These are phyloP conservation scores for Pseudomyrmex concolor DNA, from an alignment of 1,140 invertebrate genomes.

Conservation along the genomic window DNA sequence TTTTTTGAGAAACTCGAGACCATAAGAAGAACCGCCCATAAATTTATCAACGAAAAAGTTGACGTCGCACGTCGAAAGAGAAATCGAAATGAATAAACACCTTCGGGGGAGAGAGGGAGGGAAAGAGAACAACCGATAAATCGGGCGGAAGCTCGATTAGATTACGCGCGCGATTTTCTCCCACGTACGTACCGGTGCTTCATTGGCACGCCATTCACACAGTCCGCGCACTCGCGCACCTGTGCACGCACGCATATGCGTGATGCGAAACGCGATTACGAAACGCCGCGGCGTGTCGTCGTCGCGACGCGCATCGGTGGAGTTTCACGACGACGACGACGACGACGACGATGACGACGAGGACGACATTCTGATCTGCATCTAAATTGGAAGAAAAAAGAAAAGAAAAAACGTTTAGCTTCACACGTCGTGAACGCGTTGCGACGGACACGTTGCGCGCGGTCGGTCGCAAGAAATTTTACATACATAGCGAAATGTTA, in stretches of 20 bases:
- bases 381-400: slow-evolving; percentile 69
- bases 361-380: slow-evolving; percentile 61
- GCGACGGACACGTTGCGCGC: background rate
- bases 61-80: background rate
- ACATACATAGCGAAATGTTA: slow-evolving; percentile 20
- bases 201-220: slow-evolving; percentile 28
- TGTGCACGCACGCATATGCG: slow-evolving; percentile 10
- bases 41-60: background rate
- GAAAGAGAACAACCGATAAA: background rate
- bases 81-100: background rate
- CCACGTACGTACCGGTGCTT: slow-evolving; percentile 9
- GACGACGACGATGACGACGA: background rate
- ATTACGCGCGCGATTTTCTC: slow-evolving; percentile 23
- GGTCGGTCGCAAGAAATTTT: slow-evolving; percentile 1
- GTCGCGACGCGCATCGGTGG: slow-evolving; percentile 25
- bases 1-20: background rate
- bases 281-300: background rate
- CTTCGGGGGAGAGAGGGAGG: background rate
- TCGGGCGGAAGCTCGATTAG: slow-evolving; percentile 22
- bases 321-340: slow-evolving; percentile 18
- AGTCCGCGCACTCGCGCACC: background rate
- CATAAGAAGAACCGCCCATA: background rate
- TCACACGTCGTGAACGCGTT: slow-evolving; percentile 40
- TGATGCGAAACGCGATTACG: slow-evolving; percentile 58
- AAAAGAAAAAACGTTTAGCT: slow-evolving; percentile 57